Conservation (phyloP, 37 sponge, comb jelly and placozoan species). For the Chondrilla cf. caribensis region DNA sequence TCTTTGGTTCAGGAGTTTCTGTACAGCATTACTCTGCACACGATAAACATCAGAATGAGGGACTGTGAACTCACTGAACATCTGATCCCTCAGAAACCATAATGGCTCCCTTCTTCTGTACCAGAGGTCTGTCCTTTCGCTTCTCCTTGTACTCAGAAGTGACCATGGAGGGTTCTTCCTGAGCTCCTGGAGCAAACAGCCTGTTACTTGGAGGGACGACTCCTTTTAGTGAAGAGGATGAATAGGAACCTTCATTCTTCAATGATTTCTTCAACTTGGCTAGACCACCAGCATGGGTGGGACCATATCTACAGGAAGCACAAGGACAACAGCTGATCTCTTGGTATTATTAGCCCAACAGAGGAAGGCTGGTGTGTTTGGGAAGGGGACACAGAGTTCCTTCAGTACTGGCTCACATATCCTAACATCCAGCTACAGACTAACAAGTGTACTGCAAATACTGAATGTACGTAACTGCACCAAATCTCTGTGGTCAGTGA, state of each 20-base stretch:
- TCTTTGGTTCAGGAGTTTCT: no score
- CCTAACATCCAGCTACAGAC: no score
- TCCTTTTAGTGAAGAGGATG: neutral
- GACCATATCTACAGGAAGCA: conserved; percentile 55
- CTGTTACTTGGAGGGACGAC: neutral
- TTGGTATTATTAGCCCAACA: no score
- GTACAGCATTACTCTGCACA: no score
- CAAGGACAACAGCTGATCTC: no score
- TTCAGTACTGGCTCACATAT: no score
- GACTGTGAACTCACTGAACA: neutral
- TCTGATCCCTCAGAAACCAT: conserved; percentile 19
- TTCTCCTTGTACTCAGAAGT: conserved; percentile 19
- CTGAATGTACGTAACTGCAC: no score
- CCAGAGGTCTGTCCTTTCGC: neutral
- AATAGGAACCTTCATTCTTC: neutral
- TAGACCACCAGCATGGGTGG: conserved; percentile 19
- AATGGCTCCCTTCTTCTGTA: neutral
- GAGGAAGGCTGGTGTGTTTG: no score
- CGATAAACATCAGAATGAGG: no score
- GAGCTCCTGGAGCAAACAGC: conserved; percentile 58
- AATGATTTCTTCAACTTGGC: neutral
- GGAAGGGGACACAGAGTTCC: no score
- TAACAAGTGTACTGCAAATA: no score
- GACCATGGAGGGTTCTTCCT: conserved; percentile 6
- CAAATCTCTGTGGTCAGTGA: no score